Base-by-base conservation (phyloP, 2,113 vertebrate genomes). In the Pomatorhinus ruficollis region DNA sequence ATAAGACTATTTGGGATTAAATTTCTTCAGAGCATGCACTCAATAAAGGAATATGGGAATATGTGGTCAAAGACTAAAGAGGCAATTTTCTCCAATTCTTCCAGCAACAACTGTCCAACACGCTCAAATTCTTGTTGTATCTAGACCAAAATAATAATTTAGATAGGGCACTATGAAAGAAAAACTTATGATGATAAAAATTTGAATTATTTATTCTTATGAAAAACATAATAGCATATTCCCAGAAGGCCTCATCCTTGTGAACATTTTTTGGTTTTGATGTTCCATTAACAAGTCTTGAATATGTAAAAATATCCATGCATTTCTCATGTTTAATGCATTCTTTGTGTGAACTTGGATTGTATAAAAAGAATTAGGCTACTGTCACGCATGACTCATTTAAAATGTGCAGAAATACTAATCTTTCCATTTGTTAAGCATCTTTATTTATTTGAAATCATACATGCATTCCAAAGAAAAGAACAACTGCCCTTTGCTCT, bases 361-460 rank as follows among this genome's bases (percentile, higher is more conserved):
- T 87, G 19, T 56, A 78, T 64, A 69, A 80, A 93, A 92, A 81
- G 82, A 89, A 89, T 90, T 89, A 88, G 39, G 33, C 23, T 83
- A 80, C 33, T 86, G 71, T 90, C 88, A 95, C 2, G 25, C 90
- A 86, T 92, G 76, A 96, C 86, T 90, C 72, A 64, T 89, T 90
- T 64, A 87, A 90, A 97, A 75, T 95, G 94, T 95, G 83, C 80
- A 89, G 86, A 84, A 95, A 47, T 78, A 63, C 89, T 95, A 87
- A 93, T 95, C 91, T 95, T 88, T 82, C 72, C 80, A 92, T 96
- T 95, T 96, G 93, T 74, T 92, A 95, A 84, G 56, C 87, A 80
- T 95, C 64, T 94, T 89, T 87, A 83, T 91, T 95, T 96, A 81
- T 86, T 92, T 87, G 56, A 90, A 93, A 95, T 78, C 7, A 1